Evolutionary conservation across 35 echinoderm and acorn worm genomes (phyloP).

Genomic region (Ptychodera flava): DNA sequence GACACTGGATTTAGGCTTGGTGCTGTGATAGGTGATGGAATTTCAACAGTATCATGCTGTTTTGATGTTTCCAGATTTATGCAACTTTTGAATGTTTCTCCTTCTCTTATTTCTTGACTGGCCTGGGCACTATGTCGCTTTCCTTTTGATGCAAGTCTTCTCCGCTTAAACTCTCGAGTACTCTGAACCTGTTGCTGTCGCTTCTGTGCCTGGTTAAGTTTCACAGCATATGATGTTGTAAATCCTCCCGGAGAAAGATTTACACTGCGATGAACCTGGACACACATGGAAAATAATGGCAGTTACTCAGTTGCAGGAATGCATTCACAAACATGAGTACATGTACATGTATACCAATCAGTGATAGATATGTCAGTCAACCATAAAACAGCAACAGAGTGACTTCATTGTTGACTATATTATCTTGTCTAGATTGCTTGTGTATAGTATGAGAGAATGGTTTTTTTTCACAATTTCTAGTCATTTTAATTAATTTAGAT

Average conservation of each 20-base stretch:
- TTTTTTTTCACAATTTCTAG: no score
- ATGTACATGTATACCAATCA: no score
- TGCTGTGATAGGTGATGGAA: not conserved
- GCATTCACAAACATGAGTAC: no score
- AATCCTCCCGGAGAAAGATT: not conserved
- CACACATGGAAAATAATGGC: no score
- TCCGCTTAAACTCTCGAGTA: not conserved
- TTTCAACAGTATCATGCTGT: not conserved
- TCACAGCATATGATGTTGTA: not conserved
- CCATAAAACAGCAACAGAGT: no score
- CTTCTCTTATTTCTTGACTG: not conserved
- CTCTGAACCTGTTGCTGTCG: not conserved
- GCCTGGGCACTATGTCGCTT: not conserved
- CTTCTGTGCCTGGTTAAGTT: not conserved
- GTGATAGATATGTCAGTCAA: no score
- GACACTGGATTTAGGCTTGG: not conserved
- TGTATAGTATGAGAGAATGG: no score
- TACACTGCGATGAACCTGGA: not conserved
- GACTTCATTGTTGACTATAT: no score
- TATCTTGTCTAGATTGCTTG: no score
- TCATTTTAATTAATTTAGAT: no score
- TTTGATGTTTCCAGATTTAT: not conserved
- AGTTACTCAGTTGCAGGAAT: no score
- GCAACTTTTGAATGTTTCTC: not conserved
- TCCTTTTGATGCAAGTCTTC: not conserved